phyloP scores from a whole-genome alignment of 2,113 vertebrate species.

The Platycercus adscitus region DNA sequence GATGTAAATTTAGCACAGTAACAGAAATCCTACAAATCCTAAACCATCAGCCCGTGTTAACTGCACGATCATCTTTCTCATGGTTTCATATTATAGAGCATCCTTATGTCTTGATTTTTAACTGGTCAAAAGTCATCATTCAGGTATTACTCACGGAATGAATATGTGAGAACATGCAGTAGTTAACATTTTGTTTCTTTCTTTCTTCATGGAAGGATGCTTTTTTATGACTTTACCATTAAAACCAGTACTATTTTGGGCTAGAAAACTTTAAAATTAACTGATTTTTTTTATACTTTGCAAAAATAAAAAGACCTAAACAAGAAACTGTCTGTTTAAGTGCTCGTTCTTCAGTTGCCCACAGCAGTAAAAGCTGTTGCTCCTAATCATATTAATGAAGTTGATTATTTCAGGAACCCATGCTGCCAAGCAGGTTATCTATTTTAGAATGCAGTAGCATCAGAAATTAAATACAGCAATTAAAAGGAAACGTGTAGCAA shows the following conservation, averaged over 20 bases:
- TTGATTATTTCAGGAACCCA: constrained; percentile 24
- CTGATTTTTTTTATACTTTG: background rate
- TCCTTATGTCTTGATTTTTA: background rate
- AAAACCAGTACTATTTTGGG: constrained; percentile 41
- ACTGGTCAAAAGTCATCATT: background rate
- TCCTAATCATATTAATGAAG: constrained; percentile 38
- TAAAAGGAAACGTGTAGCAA: background rate
- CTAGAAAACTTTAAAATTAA: constrained; percentile 10
- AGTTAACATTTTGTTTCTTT: constrained; percentile 12
- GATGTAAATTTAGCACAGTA: constrained; percentile 50
- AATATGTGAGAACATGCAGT: background rate
- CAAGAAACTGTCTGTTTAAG: background rate
- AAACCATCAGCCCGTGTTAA: background rate
- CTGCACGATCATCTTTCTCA: background rate
- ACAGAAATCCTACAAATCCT: background rate
- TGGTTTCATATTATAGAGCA: background rate
- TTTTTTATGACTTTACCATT: constrained; percentile 27
- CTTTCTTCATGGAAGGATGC: background rate
- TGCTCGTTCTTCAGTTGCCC: background rate
- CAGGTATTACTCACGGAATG: constrained; percentile 22
- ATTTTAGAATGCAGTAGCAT: constrained; percentile 10
- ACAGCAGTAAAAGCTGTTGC: background rate
- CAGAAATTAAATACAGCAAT: background rate
- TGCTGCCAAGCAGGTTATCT: constrained; percentile 44
- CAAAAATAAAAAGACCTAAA: background rate